Base-by-base conservation (phyloP, 1,140 invertebrate species). In the Euwallacea similis region DNA sequence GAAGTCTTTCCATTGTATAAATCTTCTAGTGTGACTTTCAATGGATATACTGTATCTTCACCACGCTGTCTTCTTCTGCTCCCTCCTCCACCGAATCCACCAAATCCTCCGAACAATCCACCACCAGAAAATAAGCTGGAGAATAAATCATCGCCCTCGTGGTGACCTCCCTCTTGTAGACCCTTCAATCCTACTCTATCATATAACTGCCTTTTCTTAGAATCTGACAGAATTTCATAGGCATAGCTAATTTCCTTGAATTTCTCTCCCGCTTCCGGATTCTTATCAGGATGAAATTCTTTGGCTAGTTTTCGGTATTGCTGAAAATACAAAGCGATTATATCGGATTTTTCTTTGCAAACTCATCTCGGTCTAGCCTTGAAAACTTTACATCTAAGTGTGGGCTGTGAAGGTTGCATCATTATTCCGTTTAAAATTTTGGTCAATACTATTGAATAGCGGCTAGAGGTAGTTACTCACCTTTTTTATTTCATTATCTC, bases 231-330 rank as follows among this genome's bases (percentile, higher is more conserved):
- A 43, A 94, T 87, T 83, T 95, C 93, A 80, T 95, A 94, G 6
- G 93, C 93, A 81, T 90, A 93, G 66, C 91, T 92, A 75, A 95
- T 95, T 85, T 95, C 92, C 80, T 95, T 95, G 78, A 95, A 94
- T 83, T 90, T 91, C 74, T 94, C 92, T 55, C 90, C 93, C 67
- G 91, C 89, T 73, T 89, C 88, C 21, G 90, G 90, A 82, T 95
- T 95, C 80, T 94, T 95, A 76, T 95, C 93, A 16, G 93, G 93
- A 84, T 95, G 93, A 81, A 88, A 94, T 85, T 94, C 91, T 83
- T 93, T 94, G 6, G 93, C 93, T 75, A 95, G 81, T 82, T 92
- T 92, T 68, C 91, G 86, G 82, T 95, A 95, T 74, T 88, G 89
- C 92, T 94, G 78, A 42, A 66, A 67, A 70, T n/a, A 67, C 13